Evolutionary conservation across 2,888 invertebrate genomes (phyloP).

Genomic region (Sesia apiformis): DNA sequence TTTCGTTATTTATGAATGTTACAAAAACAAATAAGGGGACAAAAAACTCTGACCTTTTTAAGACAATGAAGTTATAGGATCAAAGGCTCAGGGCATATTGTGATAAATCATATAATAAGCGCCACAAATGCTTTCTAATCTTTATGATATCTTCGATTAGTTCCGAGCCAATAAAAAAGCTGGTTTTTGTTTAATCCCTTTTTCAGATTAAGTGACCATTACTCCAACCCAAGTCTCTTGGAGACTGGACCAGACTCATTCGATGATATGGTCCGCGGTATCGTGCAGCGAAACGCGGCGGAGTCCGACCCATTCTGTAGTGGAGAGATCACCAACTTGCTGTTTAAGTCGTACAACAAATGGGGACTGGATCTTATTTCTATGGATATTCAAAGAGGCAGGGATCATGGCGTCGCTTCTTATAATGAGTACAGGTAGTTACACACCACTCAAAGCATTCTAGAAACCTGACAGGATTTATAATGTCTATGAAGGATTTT

Average conservation of each 20-base stretch:
- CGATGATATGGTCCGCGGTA: conserved; percentile 71
- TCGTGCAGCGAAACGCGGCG: conserved; percentile 69
- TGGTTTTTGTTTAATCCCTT: too few relatives aligned
- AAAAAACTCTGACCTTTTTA: too few relatives aligned
- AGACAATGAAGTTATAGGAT: too few relatives aligned
- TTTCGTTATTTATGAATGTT: too few relatives aligned
- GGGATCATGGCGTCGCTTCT: conserved; percentile 78
- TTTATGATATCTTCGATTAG: too few relatives aligned
- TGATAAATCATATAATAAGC: too few relatives aligned
- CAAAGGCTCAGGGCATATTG: too few relatives aligned
- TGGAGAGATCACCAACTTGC: conserved; percentile 59
- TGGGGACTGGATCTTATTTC: conserved; percentile 77
- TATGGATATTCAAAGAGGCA: conserved; percentile 78
- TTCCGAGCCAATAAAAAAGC: too few relatives aligned
- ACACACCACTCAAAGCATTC: not conserved
- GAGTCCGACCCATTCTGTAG: conserved; percentile 74
- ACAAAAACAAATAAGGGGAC: too few relatives aligned
- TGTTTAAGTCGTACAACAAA: conserved; percentile 50
- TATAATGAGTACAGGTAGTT: conserved; percentile 76
- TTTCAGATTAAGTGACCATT: conserved; percentile 71
- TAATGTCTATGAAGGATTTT: too few relatives aligned
- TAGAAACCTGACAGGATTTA: too few relatives aligned
- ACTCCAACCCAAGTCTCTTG: conserved; percentile 69
- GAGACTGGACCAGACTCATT: conserved; percentile 60
- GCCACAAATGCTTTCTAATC: too few relatives aligned